Conservation (phyloP, 2,113 vertebrate species). For the Leuciscus idus region DNA sequence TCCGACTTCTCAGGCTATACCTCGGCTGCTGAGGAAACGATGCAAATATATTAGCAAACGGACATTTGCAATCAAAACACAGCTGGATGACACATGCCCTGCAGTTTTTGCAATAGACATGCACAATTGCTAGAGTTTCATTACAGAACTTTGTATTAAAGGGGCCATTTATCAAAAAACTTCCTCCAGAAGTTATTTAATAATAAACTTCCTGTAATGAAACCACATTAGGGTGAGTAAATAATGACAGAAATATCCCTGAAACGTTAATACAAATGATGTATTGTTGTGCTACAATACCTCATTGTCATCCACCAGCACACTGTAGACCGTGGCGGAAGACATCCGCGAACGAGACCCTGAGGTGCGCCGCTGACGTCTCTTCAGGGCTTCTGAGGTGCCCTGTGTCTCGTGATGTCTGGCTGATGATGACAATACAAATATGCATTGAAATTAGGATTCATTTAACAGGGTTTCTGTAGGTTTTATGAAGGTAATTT, state of each 20-base stretch:
- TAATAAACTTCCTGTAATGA: neutral
- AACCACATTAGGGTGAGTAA: neutral
- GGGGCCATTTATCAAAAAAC: neutral
- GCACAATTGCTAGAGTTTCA: neutral
- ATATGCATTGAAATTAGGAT: neutral
- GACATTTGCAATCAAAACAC: slow-evolving; percentile 3
- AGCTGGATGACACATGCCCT: neutral
- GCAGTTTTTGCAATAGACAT: neutral
- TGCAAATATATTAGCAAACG: neutral
- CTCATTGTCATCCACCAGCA: slow-evolving; percentile 71
- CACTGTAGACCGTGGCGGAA: slow-evolving; percentile 70
- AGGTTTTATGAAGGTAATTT: no score
- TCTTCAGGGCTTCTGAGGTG: neutral
- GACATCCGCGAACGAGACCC: slow-evolving; percentile 42
- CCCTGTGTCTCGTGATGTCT: neutral
- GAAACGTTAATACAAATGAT: neutral
- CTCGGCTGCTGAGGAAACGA: slow-evolving; percentile 60
- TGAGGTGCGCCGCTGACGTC: slow-evolving; percentile 33
- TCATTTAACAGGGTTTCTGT: no score
- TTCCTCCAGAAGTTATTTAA: neutral
- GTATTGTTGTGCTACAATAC: slow-evolving; percentile 38
- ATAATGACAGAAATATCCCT: neutral
- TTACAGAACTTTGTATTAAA: neutral
- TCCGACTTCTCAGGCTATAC: slow-evolving; percentile 73
- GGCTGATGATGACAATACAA: slow-evolving; percentile 13